Percentiles rank a stretch among this genome's conserved stretches.
Conservation (phyloP, 92 coral and sea anemone genomes). For the Bergia puertoricense region DNA sequence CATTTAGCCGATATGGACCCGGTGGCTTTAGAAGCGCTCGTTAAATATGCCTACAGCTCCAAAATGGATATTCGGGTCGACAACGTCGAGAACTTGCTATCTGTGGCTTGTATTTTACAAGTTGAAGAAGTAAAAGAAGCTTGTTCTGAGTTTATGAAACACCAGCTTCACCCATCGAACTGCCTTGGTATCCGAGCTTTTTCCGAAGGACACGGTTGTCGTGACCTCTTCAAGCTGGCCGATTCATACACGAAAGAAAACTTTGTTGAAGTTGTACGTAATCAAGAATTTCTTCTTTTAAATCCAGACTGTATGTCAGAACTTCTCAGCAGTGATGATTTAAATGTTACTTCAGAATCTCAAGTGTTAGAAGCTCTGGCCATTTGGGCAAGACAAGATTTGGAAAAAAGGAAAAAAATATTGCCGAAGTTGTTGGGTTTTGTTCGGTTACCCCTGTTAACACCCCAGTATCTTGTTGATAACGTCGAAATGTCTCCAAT, state of each 20-base stretch:
- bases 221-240: slow-evolving; percentile 75
- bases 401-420: slow-evolving; percentile 61
- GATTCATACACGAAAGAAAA: slow-evolving; percentile 92
- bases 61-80: slow-evolving; percentile 91
- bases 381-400: slow-evolving; percentile 81
- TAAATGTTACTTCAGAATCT: slow-evolving; percentile 85
- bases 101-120: slow-evolving; percentile 93
- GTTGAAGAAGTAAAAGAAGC: slow-evolving; percentile 89
- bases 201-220: slow-evolving; percentile 96
- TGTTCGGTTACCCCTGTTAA: slow-evolving; percentile 81
- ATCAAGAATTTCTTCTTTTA: slow-evolving; percentile 87
- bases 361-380: slow-evolving; percentile 77
- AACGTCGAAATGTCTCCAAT: slow-evolving; percentile 87
- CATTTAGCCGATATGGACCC: slow-evolving; percentile 90
- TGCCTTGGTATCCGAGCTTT: slow-evolving; percentile 97
- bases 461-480: slow-evolving; percentile 84
- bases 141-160: slow-evolving; percentile 96
- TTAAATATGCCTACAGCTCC: slow-evolving; percentile 92
- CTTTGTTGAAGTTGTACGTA: slow-evolving; percentile 88
- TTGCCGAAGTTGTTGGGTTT: slow-evolving; percentile 64
- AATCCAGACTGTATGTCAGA: slow-evolving; percentile 77
- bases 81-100: slow-evolving; percentile 88
- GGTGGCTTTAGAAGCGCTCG: slow-evolving; percentile 84
- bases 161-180: slow-evolving; percentile 94
- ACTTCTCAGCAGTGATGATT: slow-evolving; percentile 84